A percentile compares a stretch with the other conserved stretches of the same genome.
Evolutionary conservation across 2,888 invertebrate genomes (phyloP).

Genomic region (Drosophila greeni): DNA sequence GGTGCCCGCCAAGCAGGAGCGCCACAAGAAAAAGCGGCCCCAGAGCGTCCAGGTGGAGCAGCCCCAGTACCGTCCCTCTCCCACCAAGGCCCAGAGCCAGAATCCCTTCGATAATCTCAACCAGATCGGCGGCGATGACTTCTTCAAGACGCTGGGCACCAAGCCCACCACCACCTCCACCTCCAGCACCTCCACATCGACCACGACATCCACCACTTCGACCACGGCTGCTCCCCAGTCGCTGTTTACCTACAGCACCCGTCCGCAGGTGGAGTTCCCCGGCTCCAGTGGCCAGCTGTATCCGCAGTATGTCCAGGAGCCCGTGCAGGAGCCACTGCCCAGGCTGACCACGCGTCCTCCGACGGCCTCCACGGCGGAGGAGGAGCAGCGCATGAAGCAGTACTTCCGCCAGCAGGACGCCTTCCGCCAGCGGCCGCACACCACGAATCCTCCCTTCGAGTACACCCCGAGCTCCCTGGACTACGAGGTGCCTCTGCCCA

Average conservation of each 20-base stretch:
- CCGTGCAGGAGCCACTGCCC: conserved; percentile 55
- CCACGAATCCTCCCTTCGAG: conserved; percentile 69
- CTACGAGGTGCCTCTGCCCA: conserved; percentile 62
- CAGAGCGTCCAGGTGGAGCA: conserved; percentile 68
- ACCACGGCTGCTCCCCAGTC: conserved; percentile 71
- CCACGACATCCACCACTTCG: conserved; percentile 79
- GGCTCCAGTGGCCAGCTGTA: conserved; percentile 74
- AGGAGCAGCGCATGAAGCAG: conserved; percentile 78
- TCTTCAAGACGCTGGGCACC: conserved; percentile 63
- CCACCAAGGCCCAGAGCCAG: conserved; percentile 58
- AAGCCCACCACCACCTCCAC: conserved; percentile 62
- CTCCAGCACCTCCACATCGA: conserved; percentile 79
- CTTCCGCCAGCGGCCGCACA: conserved; percentile 76
- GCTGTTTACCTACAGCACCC: conserved; percentile 71
- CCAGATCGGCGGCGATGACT: conserved; percentile 76
- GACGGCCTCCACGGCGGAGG: conserved; percentile 59
- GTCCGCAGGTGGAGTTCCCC: conserved; percentile 74
- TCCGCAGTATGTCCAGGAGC: conserved; percentile 60
- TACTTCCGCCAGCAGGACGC: conserved; percentile 78
- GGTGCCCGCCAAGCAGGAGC: conserved; percentile 72
- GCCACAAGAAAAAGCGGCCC: conserved; percentile 76
- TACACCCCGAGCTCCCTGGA: conserved; percentile 74
- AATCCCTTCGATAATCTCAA: conserved; percentile 76
- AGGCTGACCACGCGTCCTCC: conserved; percentile 70
- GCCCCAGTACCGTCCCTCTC: conserved; percentile 57